A percentile compares a stretch with the other conserved stretches of the same genome.
Conservation (phyloP, 2,113 vertebrate species). For the Rhinichthys klamathensis region DNA sequence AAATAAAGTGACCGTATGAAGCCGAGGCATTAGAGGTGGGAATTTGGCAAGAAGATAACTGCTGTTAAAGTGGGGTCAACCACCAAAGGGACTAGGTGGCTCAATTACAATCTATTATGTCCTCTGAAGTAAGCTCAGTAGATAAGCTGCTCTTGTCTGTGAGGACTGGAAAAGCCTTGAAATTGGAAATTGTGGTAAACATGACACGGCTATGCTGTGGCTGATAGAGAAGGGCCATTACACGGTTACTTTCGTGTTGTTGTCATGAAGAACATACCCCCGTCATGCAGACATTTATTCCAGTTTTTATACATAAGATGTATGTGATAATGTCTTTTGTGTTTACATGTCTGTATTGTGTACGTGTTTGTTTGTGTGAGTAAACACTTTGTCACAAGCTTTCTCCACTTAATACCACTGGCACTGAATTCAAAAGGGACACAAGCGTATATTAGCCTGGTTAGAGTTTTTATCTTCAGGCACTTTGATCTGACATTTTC, state of each 20-base stretch:
- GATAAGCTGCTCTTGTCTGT: constrained; percentile 33
- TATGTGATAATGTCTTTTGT: constrained; percentile 8
- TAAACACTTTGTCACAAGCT: constrained; percentile 42
- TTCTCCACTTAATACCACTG: constrained; percentile 37
- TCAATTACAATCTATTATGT: constrained; percentile 56
- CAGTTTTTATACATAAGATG: not conserved
- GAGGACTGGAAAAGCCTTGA: constrained; percentile 19
- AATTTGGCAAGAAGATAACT: constrained; percentile 52
- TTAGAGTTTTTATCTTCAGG: constrained; percentile 35
- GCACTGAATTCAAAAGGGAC: constrained; percentile 15
- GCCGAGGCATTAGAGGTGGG: constrained; percentile 39
- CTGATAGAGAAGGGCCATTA: constrained; percentile 18
- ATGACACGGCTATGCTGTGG: constrained; percentile 12
- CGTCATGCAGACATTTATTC: not conserved
- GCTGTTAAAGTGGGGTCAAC: constrained; percentile 54
- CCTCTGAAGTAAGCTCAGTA: constrained; percentile 8
- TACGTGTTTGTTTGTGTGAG: constrained; percentile 12
- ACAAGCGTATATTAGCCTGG: constrained; percentile 36
- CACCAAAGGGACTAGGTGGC: constrained; percentile 46
- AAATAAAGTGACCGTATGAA: constrained; percentile 22
- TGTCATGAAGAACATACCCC: not conserved
- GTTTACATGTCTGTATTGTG: not conserved
- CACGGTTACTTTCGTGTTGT: not conserved
- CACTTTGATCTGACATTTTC: constrained; percentile 49
- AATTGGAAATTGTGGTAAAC: constrained; percentile 34